Base-by-base conservation (phyloP, 2,888 invertebrate genomes). In the Apamea epomidion region DNA sequence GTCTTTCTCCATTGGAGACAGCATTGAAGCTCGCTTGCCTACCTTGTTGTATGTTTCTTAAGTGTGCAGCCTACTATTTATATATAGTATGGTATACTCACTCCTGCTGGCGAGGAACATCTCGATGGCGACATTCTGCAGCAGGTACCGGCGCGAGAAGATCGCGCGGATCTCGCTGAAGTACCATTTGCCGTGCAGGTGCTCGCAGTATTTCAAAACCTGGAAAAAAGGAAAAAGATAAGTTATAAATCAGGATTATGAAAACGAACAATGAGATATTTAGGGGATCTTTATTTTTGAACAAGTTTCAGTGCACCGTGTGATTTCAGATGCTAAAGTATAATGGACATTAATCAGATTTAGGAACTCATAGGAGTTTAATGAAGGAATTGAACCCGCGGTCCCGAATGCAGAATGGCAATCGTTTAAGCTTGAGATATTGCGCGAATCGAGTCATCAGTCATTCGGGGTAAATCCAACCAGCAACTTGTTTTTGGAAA, bases 141-240 rank as follows among this genome's bases (percentile, higher is more conserved):
- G 98, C 77, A 99, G 98, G 95, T 99, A 99, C 69, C 99, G 98
- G 6, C 99, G 97, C 18, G 99, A 99, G 97, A 99, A 99, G 92
- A 99, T 99, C 83, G 99, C 99, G 21, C 99, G 98, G 87, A 99
- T 99, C 97, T 99, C 99, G 90, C 99, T 99, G 97, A 99, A 99
- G 97, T 99, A 99, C 99, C 99, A 99, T 97, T 99, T 99, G 84
- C 99, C 99, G 95, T 99, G 99, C 72, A 99, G 98, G 95, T 99
- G 99, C 94, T 99, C 99, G 96, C 99, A 99, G 97, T 99, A 99
- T 93, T 99, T 99, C 90, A 99, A 96, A 76, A 99, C 98, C 99
- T 99, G 98, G 86, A 95, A 95, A 0, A 75, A 85, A 45, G 51
- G 80, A 74, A 70, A 67, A 18, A 29, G 21, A 14, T 48, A 37